Percentiles rank a stretch among this genome's conserved stretches.
phyloP scores from a whole-genome alignment of 2,888 invertebrate genomes.

The Phortica magna region DNA sequence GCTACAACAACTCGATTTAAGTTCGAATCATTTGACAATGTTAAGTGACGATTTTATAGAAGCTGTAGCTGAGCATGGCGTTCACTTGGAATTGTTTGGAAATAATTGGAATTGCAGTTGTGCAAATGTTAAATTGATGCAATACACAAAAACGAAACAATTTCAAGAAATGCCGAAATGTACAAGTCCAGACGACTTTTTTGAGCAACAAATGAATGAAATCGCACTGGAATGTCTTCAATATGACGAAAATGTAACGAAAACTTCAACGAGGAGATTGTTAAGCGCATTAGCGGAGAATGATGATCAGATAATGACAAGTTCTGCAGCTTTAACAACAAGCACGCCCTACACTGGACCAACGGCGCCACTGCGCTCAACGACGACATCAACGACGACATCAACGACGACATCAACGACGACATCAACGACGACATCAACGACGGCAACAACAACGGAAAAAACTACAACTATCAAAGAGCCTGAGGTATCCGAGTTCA shows the following conservation, averaged over 20 bases:
- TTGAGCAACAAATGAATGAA: not conserved
- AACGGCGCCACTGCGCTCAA: not conserved
- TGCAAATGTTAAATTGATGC: conserved; percentile 41
- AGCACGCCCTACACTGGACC: not conserved
- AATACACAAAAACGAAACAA: conserved; percentile 15
- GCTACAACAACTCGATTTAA: conserved; percentile 50
- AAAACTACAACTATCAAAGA: conserved; percentile 7
- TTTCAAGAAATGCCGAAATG: conserved; percentile 42
- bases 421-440: not conserved
- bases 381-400: not conserved
- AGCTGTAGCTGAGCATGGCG: not conserved
- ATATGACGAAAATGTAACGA: not conserved
- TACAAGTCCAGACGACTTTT: conserved; percentile 39
- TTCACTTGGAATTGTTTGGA: conserved; percentile 42
- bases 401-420: too few species aligned
- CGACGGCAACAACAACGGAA: conserved; percentile 5
- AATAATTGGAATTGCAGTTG: conserved; percentile 61
- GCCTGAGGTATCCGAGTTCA: not conserved
- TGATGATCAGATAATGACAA: too few species aligned
- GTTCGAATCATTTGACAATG: conserved; percentile 52
- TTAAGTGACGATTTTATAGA: conserved; percentile 47
- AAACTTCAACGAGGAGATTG: too few species aligned
- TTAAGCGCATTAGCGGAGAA: too few species aligned
- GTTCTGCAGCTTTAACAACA: too few species aligned
- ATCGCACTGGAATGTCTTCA: not conserved